Conservation (phyloP, 2,113 vertebrate species). For the Turdus rufiventris region DNA sequence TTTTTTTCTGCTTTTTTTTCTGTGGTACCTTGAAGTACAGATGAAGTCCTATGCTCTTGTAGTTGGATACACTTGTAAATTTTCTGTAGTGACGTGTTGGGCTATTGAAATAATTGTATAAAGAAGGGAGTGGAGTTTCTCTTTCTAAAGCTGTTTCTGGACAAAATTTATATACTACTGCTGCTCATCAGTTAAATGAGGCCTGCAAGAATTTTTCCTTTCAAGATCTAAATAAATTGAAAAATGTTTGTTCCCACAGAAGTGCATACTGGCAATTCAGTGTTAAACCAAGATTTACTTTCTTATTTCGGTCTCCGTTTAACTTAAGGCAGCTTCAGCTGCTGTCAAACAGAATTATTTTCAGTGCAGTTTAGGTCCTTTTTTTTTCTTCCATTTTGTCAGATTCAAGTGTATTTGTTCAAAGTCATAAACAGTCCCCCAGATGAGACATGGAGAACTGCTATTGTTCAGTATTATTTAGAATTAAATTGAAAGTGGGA, state of each 20-base stretch:
- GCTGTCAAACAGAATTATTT: not conserved
- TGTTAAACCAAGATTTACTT: not conserved
- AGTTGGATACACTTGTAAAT: not conserved
- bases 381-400: not conserved
- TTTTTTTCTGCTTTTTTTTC: not conserved
- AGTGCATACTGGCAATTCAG: not conserved
- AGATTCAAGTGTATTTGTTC: not conserved
- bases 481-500: not conserved
- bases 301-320: not conserved
- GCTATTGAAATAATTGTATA: not conserved
- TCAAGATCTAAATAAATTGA: not conserved
- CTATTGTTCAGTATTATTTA: not conserved
- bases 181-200: not conserved
- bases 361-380: not conserved
- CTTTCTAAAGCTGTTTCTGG: not conserved
- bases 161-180: not conserved
- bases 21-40: not conserved
- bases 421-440: not conserved
- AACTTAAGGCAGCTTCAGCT: not conserved
- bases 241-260: not conserved
- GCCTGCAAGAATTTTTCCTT: not conserved
- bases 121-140: not conserved
- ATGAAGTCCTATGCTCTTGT: not conserved
- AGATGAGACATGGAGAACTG: not conserved
- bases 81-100: not conserved